Evolutionary conservation across 2,797 vertebrate species (phyloP).

Genomic region (Sternotherus odoratus): DNA sequence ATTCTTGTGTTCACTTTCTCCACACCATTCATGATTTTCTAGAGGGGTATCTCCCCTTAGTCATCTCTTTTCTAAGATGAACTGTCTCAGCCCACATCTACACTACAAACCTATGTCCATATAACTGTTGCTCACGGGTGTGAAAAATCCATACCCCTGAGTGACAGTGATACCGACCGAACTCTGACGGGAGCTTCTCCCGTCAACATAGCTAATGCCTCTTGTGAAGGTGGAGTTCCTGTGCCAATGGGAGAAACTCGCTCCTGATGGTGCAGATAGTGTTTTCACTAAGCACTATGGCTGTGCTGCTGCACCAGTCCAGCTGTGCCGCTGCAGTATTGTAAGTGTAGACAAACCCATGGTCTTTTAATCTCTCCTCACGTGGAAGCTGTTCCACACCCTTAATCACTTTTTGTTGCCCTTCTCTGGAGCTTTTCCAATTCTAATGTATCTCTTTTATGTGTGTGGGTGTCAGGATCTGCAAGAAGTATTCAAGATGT

Average conservation of each 20-base stretch:
- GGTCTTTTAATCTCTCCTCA: neutral
- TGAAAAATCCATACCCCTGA: neutral
- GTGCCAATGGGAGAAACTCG: neutral
- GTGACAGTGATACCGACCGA: fast-evolving
- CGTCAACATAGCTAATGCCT: neutral
- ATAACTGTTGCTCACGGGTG: neutral
- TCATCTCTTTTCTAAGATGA: neutral
- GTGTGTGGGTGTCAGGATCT: neutral
- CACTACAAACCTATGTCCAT: neutral
- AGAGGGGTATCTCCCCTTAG: too few species aligned
- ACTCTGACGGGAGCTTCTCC: neutral
- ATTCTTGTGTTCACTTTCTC: neutral
- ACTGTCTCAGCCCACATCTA: neutral
- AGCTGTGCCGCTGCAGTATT: too few species aligned
- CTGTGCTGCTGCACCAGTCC: too few species aligned
- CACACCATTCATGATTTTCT: too few species aligned
- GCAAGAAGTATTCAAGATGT: neutral
- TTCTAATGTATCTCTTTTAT: neutral
- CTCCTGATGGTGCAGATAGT: neutral
- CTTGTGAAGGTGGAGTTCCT: neutral
- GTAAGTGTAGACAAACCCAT: neutral
- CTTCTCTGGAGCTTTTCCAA: neutral
- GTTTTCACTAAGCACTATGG: neutral
- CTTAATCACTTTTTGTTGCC: neutral
- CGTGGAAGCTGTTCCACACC: neutral